phyloP scores from a whole-genome alignment of 2,113 vertebrate species.

The Ophiodon elongatus region DNA sequence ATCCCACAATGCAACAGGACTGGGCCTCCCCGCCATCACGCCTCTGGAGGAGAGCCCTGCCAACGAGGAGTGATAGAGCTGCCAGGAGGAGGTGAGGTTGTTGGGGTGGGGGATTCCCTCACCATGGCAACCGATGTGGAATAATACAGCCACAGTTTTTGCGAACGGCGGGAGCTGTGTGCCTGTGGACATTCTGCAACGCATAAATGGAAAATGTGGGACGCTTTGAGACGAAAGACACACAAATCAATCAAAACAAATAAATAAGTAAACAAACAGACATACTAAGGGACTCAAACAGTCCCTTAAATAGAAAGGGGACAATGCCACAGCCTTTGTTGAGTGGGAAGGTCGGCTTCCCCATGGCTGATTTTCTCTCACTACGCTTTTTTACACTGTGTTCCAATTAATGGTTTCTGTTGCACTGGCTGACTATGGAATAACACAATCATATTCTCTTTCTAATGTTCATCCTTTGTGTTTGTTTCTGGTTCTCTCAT shows the following conservation, averaged over 20 bases:
- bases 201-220: constrained; percentile 77
- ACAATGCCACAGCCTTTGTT: constrained; percentile 91
- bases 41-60: constrained; percentile 92
- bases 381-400: constrained; percentile 99
- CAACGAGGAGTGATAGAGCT: constrained; percentile 90
- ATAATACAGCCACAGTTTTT: constrained; percentile 72
- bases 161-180: constrained; percentile 62
- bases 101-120: constrained; percentile 74
- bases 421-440: constrained; percentile 95
- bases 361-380: constrained; percentile 94
- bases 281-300: constrained; percentile 50
- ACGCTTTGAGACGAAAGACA: constrained; percentile 81
- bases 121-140: constrained; percentile 79
- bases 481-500: constrained; percentile 79
- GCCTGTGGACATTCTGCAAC: constrained; percentile 77
- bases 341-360: constrained; percentile 89
- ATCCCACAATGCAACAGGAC: constrained; percentile 92
- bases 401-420: constrained; percentile 94
- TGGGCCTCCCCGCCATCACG: constrained; percentile 88
- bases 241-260: constrained; percentile 84
- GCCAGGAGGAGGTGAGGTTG: constrained; percentile 67
- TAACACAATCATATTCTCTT: constrained; percentile 86
- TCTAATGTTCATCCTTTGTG: constrained; percentile 75
- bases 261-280: constrained; percentile 79
- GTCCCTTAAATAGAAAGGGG: constrained; percentile 75